Evolutionary conservation across 2,797 vertebrate genomes (phyloP).

Genomic region (Catamblyrhynchus diadema): DNA sequence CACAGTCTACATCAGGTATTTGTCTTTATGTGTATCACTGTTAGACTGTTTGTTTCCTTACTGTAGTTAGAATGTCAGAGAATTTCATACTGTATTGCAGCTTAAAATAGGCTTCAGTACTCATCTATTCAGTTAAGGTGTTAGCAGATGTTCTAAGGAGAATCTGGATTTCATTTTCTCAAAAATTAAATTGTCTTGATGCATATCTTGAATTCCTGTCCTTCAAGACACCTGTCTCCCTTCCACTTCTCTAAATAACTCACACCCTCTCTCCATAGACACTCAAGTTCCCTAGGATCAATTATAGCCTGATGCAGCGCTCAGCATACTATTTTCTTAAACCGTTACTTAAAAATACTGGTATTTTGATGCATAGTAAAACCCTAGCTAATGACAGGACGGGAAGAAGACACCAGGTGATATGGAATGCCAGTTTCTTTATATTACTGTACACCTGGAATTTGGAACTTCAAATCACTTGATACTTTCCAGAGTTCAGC

Average conservation of each 20-base stretch:
- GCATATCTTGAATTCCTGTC: background rate
- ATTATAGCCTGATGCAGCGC: background rate
- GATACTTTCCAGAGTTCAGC: background rate
- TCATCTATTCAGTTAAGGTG: background rate
- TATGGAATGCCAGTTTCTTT: background rate
- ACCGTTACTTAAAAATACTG: background rate
- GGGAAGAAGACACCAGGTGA: background rate
- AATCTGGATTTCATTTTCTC: background rate
- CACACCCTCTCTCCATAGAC: accelerated
- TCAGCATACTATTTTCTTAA: background rate
- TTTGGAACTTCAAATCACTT: background rate
- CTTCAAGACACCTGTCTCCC: background rate
- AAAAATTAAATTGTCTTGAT: background rate
- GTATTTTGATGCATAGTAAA: background rate
- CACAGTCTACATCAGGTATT: constrained; percentile 81
- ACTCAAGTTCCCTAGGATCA: background rate
- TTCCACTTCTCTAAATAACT: background rate
- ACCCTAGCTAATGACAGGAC: background rate
- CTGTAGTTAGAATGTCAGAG: background rate
- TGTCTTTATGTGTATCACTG: constrained; percentile 1
- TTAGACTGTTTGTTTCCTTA: background rate
- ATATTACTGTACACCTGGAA: background rate
- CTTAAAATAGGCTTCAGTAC: background rate
- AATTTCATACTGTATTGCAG: background rate
- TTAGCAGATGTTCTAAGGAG: background rate